Evolutionary conservation across 1,140 invertebrate genomes (phyloP).

Genomic region (Dendrolimus kikuchii): DNA sequence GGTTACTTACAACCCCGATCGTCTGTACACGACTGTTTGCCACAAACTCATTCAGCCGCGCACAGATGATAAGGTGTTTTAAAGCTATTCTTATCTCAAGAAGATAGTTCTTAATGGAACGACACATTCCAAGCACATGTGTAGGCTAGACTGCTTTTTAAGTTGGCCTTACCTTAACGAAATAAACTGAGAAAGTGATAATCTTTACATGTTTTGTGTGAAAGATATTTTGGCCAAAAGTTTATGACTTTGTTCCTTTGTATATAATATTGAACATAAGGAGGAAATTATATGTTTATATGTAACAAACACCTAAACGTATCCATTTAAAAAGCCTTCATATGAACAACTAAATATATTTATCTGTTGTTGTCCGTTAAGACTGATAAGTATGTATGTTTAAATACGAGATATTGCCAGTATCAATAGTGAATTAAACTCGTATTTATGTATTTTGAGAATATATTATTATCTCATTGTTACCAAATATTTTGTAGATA

Average conservation of each 20-base stretch:
- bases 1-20: conserved; percentile 69
- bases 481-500: conserved; percentile 70
- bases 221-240: conserved; percentile 35
- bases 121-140: conserved; percentile 64
- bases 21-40: conserved; percentile 62
- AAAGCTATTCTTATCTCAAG: conserved; percentile 50
- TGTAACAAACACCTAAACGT: conserved; percentile 8
- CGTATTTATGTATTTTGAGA: conserved; percentile 58
- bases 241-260: conserved; percentile 18
- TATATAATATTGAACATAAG: conserved; percentile 28
- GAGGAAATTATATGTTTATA: conserved; percentile 40
- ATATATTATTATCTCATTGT: conserved; percentile 65
- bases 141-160: conserved; percentile 50
- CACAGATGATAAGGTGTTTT: conserved; percentile 60
- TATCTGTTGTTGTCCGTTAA: conserved; percentile 46
- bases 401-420: conserved; percentile 40
- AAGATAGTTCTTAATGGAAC: conserved; percentile 62
- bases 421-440: conserved; percentile 38
- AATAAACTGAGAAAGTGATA: conserved; percentile 40
- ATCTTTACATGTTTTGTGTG: conserved; percentile 27
- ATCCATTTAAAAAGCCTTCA: conserved; percentile 23
- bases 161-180: conserved; percentile 40
- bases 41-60: conserved; percentile 59
- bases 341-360: conserved; percentile 2
- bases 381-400: conserved; percentile 55